Evolutionary conservation across 1,140 invertebrate species (phyloP), one percentile per base, ranked within the genome.

Genomic region (Leptopilina boulardi): DNA sequence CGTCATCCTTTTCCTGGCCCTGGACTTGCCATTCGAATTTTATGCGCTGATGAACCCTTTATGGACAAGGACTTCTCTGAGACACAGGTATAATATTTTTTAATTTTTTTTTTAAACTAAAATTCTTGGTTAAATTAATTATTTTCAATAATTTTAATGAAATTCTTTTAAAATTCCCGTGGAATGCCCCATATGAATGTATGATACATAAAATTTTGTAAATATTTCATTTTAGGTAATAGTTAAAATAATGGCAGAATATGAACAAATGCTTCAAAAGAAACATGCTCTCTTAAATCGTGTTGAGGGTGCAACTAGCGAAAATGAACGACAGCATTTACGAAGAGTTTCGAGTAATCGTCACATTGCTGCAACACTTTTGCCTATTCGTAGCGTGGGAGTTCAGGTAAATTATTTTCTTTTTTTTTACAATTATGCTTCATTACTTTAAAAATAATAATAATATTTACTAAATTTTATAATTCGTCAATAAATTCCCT

Each of bases 1-100:
- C 93, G 99, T 76, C 99, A 99, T 91, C 99, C 99, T 19, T 99
- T 99, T 91, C 99, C 99, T 59, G 98, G 97, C 51, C 96, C 96
- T 15, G 98, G 98, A 19, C 92, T 99, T 59, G 98, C 98, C 19
- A 98, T 99, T 83, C 93, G 99, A 79, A 96, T 99, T 59, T 92
- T 99, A 23, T 99, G 99, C 92, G 97, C 97, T 44, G 96, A 98
- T 76, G 97, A 99, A 89, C 96, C 98, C n/a, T 99, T 94, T 88
- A 96, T 98, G 90, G 98, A 98, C 86, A 95, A 95, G 87, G 97
- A 98, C 90, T 99, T 99, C 91, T 96, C 96, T 10, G 98, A 99
- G 92, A 99, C 98, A 59, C 96, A 97, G 92, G 94, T 93, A n/a
- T n/a, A 88, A 70, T 79, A 87, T 91, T 38, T 38, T 6, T 47